These are phyloP conservation scores for Julus scandinavius DNA, from an alignment of 2,888 invertebrate species.

Conservation along the genomic window DNA sequence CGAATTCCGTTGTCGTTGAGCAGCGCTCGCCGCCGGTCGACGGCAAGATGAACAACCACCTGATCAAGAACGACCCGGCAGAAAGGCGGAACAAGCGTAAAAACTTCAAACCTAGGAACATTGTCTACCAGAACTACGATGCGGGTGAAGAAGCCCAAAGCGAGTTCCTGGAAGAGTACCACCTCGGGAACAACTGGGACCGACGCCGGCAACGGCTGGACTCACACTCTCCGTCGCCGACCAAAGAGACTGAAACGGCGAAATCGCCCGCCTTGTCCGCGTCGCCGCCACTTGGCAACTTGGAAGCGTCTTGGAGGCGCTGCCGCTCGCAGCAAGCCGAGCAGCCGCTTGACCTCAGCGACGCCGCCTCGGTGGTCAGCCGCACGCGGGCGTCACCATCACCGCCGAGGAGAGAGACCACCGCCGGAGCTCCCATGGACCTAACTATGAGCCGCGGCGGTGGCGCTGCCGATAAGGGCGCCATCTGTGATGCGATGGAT, in stretches of 20 bases:
- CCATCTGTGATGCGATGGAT: slow-evolving; percentile 57
- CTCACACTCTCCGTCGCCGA: not conserved
- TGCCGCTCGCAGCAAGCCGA: not conserved
- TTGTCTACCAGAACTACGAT: slow-evolving; percentile 64
- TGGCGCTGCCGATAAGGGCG: not conserved
- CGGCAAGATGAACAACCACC: not conserved
- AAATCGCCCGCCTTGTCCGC: not conserved
- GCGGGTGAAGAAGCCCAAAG: slow-evolving; percentile 53
- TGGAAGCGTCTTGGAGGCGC: not conserved
- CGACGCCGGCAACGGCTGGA: not conserved
- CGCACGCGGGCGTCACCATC: not conserved
- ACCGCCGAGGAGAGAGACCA: not conserved
- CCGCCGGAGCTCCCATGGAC: slow-evolving; percentile 52
- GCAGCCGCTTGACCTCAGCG: slow-evolving; percentile 56
- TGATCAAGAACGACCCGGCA: not conserved
- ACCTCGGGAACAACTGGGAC: not conserved
- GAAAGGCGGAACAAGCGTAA: slow-evolving; percentile 76
- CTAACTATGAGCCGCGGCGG: slow-evolving; percentile 16
- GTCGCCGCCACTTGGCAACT: no score
- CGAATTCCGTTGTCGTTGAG: not conserved
- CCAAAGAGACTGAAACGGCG: not conserved
- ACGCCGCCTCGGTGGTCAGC: slow-evolving; percentile 40
- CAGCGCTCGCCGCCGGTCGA: not conserved
- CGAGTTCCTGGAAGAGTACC: slow-evolving; percentile 52
- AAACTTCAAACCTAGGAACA: slow-evolving; percentile 82